Base-by-base conservation (phyloP, 2,113 vertebrate genomes). In the Taurulus bubalis region DNA sequence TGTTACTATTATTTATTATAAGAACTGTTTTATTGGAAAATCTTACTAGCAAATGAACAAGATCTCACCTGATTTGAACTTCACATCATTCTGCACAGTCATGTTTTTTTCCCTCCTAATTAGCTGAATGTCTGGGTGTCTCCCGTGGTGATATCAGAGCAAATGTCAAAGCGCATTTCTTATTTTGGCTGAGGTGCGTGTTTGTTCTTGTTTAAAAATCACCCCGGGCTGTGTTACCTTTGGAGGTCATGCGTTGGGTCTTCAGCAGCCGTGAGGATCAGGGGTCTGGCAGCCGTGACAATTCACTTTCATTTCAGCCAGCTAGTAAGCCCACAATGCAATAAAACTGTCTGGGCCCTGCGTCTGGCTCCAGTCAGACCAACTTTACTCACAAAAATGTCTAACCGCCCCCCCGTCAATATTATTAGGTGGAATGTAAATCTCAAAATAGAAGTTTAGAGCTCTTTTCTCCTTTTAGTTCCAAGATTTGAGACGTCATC, bases 321-420 rank as follows among this genome's bases (percentile, higher is more conserved):
- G 83, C 83, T 79, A 87, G 85, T 92, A 91, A 90, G 91, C 90
- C 89, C 88, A 90, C 88, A 89, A 90, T 80, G 91, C 89, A 94
- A 94, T 94, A 95, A 94, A 94, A 93, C 87, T 71, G 94, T 94
- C 94, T 93, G 91, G 91, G 62, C 87, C 56, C 83, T 77, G 45
- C 3, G 89, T 93, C 92, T 94, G 93, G 90, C 93, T 94, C 92
- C 93, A 93, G 88, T 87, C 83, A 62, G 87, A 77, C 86, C 89
- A 83, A 85, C 86, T 91, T 92, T 91, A 92, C 89, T 90, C 90
- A 85, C 87, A 89, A 79, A 90, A 89, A 93, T 68, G 60, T 69
- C 76, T 47, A 49, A 38, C 53, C 75, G 75, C 77, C 80, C 34
- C 40, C 74, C 22, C 42, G 53, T 16, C 56, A 3, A 73, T 69